Evolutionary conservation across 2,797 vertebrate genomes (phyloP).

Genomic region (Alectoris magna): DNA sequence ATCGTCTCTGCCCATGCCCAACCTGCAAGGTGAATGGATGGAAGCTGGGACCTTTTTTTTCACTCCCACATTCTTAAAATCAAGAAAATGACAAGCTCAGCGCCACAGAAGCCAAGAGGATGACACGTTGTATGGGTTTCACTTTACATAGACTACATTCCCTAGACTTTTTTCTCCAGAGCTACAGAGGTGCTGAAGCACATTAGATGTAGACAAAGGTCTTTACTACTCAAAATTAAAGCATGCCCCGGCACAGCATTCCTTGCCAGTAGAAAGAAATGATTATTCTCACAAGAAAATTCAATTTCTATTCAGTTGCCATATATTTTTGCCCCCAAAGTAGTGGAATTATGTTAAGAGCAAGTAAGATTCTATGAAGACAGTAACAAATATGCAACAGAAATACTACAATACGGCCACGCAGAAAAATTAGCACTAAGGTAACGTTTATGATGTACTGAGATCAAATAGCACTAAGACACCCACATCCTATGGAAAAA

Average conservation of each 20-base stretch:
- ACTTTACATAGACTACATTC: background rate
- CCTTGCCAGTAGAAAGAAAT: slow-evolving; percentile 21
- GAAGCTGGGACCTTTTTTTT: slow-evolving; percentile 45
- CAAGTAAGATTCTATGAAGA: background rate
- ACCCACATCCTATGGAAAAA: background rate
- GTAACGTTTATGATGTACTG: background rate
- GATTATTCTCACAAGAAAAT: slow-evolving; percentile 51
- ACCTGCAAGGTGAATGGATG: slow-evolving; percentile 37
- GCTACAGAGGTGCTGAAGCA: background rate
- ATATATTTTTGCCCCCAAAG: background rate
- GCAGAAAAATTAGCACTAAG: slow-evolving; percentile 25
- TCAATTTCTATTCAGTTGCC: slow-evolving; percentile 14
- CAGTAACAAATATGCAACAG: background rate
- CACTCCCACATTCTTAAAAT: slow-evolving; percentile 24
- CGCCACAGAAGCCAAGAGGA: slow-evolving; percentile 21
- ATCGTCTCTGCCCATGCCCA: slow-evolving; percentile 52
- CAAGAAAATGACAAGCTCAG: slow-evolving; percentile 31
- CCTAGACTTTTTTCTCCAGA: background rate
- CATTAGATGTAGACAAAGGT: background rate
- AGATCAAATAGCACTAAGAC: background rate
- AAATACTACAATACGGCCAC: slow-evolving; percentile 8
- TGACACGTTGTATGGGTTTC: background rate
- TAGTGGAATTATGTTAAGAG: slow-evolving; percentile 30
- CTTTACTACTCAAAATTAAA: background rate
- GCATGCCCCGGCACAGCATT: background rate